Conservation (phyloP, 2,888 invertebrate genomes). For the Thereva nobilitata region DNA sequence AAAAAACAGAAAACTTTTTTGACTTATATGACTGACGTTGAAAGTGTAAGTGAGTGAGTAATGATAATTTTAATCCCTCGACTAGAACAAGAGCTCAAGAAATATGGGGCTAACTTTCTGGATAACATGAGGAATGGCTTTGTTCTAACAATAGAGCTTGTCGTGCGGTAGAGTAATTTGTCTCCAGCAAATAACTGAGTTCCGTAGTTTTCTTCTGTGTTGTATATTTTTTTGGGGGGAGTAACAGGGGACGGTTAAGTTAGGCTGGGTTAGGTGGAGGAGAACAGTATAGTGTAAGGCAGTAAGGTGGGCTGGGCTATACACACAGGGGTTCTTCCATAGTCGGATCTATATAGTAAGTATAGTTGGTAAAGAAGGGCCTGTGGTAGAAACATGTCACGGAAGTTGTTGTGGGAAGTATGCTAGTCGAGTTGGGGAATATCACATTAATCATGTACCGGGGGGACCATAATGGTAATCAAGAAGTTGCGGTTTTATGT, state of each 20-base stretch:
- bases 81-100: conserved; percentile 22
- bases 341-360: no score
- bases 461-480: conserved; percentile 38
- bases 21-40: neutral
- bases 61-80: conserved; percentile 26
- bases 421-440: conserved; percentile 32
- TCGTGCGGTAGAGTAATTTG: conserved; percentile 41
- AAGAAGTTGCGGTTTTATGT: conserved; percentile 41
- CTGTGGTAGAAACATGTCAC: conserved; percentile 36
- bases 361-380: no score
- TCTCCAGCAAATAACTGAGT: conserved; percentile 41
- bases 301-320: neutral
- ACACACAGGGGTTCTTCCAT: neutral
- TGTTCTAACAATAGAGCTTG: conserved; percentile 6
- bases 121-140: neutral
- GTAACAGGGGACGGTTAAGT: neutral
- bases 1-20: neutral
- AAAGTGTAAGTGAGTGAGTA: conserved; percentile 1
- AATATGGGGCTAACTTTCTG: conserved; percentile 1
- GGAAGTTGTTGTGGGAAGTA: conserved; percentile 36
- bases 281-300: neutral
- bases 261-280: neutral
- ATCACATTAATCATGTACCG: conserved; percentile 39
- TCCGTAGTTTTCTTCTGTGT: conserved; percentile 36
- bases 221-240: conserved; percentile 6